A percentile compares a stretch with the other conserved stretches of the same genome.
phyloP scores from a whole-genome alignment of 2,888 invertebrate genomes.

The Hipparchia sbordonii region DNA sequence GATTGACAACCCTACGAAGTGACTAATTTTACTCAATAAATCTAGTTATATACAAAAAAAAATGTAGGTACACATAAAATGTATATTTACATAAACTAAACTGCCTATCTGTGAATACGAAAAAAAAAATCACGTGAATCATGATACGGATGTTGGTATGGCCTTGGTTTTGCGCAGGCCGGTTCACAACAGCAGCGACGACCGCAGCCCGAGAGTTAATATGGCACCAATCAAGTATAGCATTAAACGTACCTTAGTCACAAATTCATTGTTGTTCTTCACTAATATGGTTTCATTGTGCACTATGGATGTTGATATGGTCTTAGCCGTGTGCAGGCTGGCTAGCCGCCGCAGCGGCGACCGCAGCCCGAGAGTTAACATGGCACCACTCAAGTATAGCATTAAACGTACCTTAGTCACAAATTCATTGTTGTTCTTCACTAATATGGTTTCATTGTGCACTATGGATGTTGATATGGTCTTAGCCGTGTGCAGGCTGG shows the following conservation, averaged over 20 bases:
- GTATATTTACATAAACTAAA: too few species aligned
- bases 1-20: too few species aligned
- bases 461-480: constrained; percentile 73
- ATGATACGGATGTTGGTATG: too few species aligned
- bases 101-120: too few species aligned
- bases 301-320: constrained; percentile 72
- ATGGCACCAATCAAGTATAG: background rate
- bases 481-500: constrained; percentile 52
- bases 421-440: constrained; percentile 90
- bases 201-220: too few species aligned
- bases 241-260: constrained; percentile 84
- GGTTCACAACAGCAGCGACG: too few species aligned
- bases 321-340: constrained; percentile 51
- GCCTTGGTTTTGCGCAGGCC: too few species aligned
- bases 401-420: constrained; percentile 84
- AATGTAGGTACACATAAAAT: too few species aligned
- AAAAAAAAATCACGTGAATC: too few species aligned
- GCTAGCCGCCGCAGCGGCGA: constrained; percentile 68
- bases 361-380: constrained; percentile 64
- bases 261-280: constrained; percentile 89
- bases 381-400: background rate
- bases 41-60: too few species aligned
- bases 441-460: constrained; percentile 80
- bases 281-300: constrained; percentile 83
- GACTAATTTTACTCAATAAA: too few species aligned